Base-by-base conservation (phyloP, 2,113 vertebrate species). In the Myiozetetes cayanensis region DNA sequence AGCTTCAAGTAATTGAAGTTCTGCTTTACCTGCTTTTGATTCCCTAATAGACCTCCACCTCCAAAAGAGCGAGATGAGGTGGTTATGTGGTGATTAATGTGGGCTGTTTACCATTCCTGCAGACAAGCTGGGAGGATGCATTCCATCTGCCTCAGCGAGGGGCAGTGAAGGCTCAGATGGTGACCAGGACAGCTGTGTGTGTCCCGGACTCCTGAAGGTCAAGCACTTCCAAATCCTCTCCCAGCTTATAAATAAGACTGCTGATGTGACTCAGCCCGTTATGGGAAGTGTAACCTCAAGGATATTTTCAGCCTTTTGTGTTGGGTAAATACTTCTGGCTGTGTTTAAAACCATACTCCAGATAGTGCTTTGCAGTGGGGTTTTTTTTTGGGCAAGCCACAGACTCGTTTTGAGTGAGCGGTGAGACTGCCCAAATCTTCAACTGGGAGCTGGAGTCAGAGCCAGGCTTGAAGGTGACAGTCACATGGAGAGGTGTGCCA, bases 171-270 rank as follows among this genome's bases (percentile, higher is more conserved):
- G 95, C 90, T 94, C 82, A 93, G 28, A 53, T 31, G 43, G 81
- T 93, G 91, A 93, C 14, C 0, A 94, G 93, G 84, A 93, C 78
- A 96, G 79, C 90, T 85, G 85, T 83, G 47, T 94, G 88, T 92
- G 85, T 89, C 71, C 84, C 66, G 79, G 93, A 89, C 89, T 96
- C 44, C 39, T 95, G 90, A 97, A 97, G 94, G 96, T 97, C 95
- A 96, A 95, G 70, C 19, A n/a, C 89, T 96, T 94, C 83, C 95
- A 95, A 96, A 94, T 86, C 94, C 75, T 95, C 61, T 90, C 63
- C 39, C 55, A 70, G 84, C 52, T 97, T 96, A 96, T 94, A 44
- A 63, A 96, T 96, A 95, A 97, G 81, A 80, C 73, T 82, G 86
- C 83, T 94, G 88, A 93, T 93, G 86, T 82, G 88, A 77, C 93